Base-by-base conservation (phyloP, 2,113 vertebrate species). In the Myanophis thanlyinensis region DNA sequence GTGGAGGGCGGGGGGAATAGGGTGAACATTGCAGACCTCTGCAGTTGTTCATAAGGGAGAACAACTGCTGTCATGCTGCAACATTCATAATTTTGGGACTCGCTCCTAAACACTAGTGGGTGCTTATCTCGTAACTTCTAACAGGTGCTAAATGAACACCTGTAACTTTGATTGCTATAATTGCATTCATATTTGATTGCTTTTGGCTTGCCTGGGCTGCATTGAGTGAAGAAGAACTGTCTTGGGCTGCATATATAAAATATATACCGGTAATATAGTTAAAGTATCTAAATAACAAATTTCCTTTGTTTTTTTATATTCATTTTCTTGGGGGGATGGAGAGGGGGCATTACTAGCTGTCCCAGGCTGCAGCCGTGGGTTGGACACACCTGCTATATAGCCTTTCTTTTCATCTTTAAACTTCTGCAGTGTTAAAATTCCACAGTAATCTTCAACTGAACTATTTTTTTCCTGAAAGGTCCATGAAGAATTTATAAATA, bases 401-500 rank as follows among this genome's bases (percentile, higher is more conserved):
- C 30, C 30, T 80, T 80, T 80, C 35, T 80, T 80, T 80, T 80
- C 73, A 40, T 40, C 7, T 80, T 40, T 80, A 80, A 80, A 40
- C n/a, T 40, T 80, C 73, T 80, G 35, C 35, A 22, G 47, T 94
- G 49, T 89, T 15, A 56, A 93, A 93, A 18, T 49, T 87, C 48
- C 84, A 92, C 1, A 0, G 0, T 0, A 62, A 23, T 84, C 20
- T 92, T 90, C 51, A 91, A 20, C 40, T 6, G 30, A 13, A 12
- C 30, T 48, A 1, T 93, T 91, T 93, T n/a, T 90, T 91, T 90
- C 95, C 35, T 94, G 85, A 1, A 95, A 99, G 99, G 98, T 99
- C 22, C 99, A 99, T 2, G 98, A 98, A 94, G 99, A 99, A 95
- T 99, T 99, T 97, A 98, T 99, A 97, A 98, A 99, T 97, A 99